These are phyloP conservation scores for Hemibagrus guttatus DNA, from an alignment of 2,797 vertebrate species.

Conservation along the genomic window DNA sequence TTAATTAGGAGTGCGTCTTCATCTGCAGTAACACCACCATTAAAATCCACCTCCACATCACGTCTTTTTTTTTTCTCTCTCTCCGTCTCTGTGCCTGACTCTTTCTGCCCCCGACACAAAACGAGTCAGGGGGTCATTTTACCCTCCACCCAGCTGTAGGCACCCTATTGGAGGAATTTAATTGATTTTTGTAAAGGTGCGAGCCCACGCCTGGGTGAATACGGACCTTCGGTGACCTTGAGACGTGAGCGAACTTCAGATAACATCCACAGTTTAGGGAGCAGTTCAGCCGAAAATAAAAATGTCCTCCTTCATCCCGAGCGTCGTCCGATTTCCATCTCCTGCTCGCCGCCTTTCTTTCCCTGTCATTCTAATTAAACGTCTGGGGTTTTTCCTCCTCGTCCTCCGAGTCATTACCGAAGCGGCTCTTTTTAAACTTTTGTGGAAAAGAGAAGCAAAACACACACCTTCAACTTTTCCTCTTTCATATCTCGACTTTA, in stretches of 20 bases:
- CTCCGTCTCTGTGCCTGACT: slow-evolving; percentile 21
- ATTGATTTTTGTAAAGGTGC: slow-evolving; percentile 53
- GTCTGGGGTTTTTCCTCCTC: slow-evolving; percentile 38
- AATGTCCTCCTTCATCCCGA: not conserved
- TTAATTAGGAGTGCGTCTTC: slow-evolving; percentile 6
- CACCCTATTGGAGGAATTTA: slow-evolving; percentile 43
- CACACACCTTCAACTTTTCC: not conserved
- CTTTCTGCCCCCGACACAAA: slow-evolving; percentile 14
- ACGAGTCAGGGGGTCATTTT: slow-evolving; percentile 24
- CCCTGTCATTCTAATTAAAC: slow-evolving; percentile 57
- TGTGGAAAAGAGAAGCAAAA: not conserved
- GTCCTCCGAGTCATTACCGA: slow-evolving; percentile 36
- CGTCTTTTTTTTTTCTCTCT: slow-evolving; percentile 21
- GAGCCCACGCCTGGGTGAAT: slow-evolving; percentile 27
- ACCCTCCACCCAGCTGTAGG: slow-evolving; percentile 19
- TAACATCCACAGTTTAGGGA: slow-evolving; percentile 31
- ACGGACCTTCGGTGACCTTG: slow-evolving; percentile 51
- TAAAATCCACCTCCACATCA: not conserved
- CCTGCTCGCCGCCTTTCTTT: slow-evolving; percentile 30
- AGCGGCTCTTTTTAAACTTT: not conserved
- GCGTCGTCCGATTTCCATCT: slow-evolving; percentile 44
- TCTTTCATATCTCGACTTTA: slow-evolving; percentile 1
- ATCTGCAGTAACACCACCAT: not conserved
- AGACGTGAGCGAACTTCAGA: slow-evolving; percentile 55
- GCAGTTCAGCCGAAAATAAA: slow-evolving; percentile 11